Evolutionary conservation across 1,140 invertebrate genomes (phyloP).

Genomic region (Halesus radiatus): DNA sequence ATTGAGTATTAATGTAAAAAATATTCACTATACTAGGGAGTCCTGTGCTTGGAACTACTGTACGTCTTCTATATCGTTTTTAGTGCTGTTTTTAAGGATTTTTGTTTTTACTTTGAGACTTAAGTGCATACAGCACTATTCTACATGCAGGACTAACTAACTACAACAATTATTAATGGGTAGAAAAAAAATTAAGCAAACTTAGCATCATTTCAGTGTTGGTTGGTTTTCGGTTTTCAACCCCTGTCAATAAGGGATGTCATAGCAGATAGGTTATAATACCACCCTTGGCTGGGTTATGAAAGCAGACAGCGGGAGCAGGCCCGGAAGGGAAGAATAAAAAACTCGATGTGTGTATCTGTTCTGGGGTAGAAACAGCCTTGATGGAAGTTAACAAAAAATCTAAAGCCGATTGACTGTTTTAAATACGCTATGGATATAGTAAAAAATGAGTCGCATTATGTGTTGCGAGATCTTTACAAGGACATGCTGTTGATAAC

Average conservation of each 20-base stretch:
- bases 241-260: conserved; percentile 20
- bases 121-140: too few relatives aligned
- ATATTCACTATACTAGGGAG: too few relatives aligned
- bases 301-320: not conserved
- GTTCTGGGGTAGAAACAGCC: not conserved
- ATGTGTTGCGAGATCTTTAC: too few relatives aligned
- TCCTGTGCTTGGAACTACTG: too few relatives aligned
- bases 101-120: too few relatives aligned
- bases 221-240: conserved; percentile 14
- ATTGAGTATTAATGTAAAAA: too few relatives aligned
- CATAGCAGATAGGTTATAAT: not conserved
- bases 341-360: conserved; percentile 27
- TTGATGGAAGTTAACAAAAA: not conserved
- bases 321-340: conserved; percentile 36
- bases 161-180: too few relatives aligned
- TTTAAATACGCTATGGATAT: not conserved
- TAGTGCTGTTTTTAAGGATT: too few relatives aligned
- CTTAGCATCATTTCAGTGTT: not conserved
- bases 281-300: not conserved
- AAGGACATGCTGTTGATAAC: not conserved
- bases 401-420: not conserved
- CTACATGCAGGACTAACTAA: too few relatives aligned
- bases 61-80: too few relatives aligned
- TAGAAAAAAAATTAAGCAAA: too few relatives aligned
- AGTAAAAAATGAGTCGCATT: too few relatives aligned